Base-by-base conservation (phyloP, 2,888 invertebrate species). In the Scelioninae gen. 2 region DNA sequence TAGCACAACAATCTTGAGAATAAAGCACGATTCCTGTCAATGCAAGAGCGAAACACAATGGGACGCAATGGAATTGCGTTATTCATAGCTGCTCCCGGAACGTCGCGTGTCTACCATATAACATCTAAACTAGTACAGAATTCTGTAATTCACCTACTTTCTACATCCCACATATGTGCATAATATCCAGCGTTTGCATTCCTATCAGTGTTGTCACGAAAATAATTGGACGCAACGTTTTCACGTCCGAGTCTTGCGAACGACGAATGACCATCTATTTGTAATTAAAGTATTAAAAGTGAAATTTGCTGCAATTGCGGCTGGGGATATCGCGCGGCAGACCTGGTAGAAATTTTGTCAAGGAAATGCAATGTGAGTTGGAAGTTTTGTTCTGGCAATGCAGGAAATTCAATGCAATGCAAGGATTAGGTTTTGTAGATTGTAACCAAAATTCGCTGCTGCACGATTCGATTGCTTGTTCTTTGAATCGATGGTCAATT, bases 141-240 rank as follows among this genome's bases (percentile, higher is more conserved):
- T 61, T 69, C 60, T 69, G 61, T 43, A 69, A 69, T 61, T 55
- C 69, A 46, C 61, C 41, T 61, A 41, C 61, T 61, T 69, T 61
- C 53, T 55, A 61, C 45, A 41, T 19, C 22, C 10, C 35, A 35
- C 53, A 43, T 43, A n/a, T 15, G 39, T 28, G 19, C 52, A 50
- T 50, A 39, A 55, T 37, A 11, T 52, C n/a, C 37, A 48, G 48
- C n/a, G 6, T 7, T 46, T 18, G 28, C 61, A 69, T 55, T 61
- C 25, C 69, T 28, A 53, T 41, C 52, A 11, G 37, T 52, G 60
- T 69, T 69, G 60, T 53, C 60, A 46, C 45, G 22, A 60, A 58
- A 52, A 52, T 58, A 68, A 68, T 68, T 58, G 50, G 35, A 58
- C 37, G 37, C 35, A 16, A 35, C 25, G 15, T 43, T 43, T 41